Conservation (phyloP, 1,140 invertebrate genomes). For the Neodiprion virginianus region DNA sequence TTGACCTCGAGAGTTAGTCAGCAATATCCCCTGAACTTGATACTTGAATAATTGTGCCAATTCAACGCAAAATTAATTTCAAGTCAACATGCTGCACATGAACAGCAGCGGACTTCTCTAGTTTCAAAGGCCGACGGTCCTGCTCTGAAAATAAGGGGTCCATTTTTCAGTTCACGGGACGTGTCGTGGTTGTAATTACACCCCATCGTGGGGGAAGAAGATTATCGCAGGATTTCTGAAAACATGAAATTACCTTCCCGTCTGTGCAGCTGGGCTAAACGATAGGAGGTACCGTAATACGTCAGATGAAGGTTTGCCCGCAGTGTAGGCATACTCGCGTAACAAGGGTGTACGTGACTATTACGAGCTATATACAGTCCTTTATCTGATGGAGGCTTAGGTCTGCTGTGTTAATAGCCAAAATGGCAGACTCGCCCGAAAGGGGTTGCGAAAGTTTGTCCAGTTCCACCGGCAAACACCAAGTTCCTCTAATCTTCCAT, state of each 20-base stretch:
- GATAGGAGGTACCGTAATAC: not conserved
- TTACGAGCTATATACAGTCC: not conserved
- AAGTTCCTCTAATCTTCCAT: constrained; percentile 1
- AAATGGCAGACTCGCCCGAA: not conserved
- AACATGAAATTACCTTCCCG: not conserved
- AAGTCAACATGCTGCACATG: no score
- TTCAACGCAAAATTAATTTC: no score
- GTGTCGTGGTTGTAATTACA: not conserved
- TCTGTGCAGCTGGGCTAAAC: not conserved
- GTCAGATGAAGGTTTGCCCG: constrained; percentile 2
- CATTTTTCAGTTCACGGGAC: not conserved
- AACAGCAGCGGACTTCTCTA: no score
- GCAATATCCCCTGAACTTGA: no score
- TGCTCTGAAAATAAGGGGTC: no score
- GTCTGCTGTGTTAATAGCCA: not conserved
- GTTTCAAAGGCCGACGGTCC: no score
- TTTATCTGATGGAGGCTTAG: not conserved
- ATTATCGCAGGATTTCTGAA: not conserved
- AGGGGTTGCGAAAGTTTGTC: not conserved
- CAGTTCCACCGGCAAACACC: not conserved
- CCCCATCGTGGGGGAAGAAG: not conserved
- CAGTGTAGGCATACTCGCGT: not conserved
- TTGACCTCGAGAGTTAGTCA: no score
- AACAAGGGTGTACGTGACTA: not conserved
- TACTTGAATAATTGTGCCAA: no score